Conservation (phyloP, 1,140 invertebrate genomes). For the Glossosoma conforme region DNA sequence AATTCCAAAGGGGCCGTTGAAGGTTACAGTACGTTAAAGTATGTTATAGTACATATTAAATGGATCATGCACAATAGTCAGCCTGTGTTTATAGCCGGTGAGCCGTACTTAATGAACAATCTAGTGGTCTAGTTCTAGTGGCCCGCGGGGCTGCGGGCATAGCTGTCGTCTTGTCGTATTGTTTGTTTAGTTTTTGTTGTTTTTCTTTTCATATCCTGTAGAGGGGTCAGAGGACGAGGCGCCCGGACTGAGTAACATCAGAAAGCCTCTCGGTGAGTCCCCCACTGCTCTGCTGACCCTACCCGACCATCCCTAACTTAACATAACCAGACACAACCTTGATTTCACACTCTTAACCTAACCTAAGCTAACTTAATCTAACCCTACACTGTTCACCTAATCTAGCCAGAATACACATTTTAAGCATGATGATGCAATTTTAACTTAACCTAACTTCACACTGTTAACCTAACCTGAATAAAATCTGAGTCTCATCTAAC, state of each 20-base stretch:
- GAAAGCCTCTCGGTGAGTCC: slow-evolving; percentile 32
- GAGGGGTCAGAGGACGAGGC: slow-evolving; percentile 30
- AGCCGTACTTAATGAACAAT: no score
- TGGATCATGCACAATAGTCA: no score
- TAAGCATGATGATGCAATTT: neutral
- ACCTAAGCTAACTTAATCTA: neutral
- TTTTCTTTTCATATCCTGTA: slow-evolving; percentile 31
- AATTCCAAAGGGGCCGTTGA: no score
- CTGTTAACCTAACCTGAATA: slow-evolving; percentile 4
- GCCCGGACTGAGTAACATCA: slow-evolving; percentile 30
- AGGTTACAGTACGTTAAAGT: no score
- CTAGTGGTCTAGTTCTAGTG: no score
- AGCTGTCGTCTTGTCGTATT: slow-evolving; percentile 11
- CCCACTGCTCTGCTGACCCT: neutral
- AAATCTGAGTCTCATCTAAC: no score
- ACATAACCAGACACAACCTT: slow-evolving; percentile 1
- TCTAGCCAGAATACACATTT: neutral
- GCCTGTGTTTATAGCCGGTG: no score
- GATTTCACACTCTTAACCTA: neutral
- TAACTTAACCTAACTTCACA: neutral
- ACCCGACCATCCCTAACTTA: slow-evolving; percentile 5
- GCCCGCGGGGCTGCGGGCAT: no score
- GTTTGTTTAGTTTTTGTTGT: slow-evolving; percentile 20
- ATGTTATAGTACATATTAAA: no score
- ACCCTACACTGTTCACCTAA: neutral